These are phyloP conservation scores for Paramormyrops kingsleyae DNA, from an alignment of 2,113 vertebrate species.

Conservation along the genomic window DNA sequence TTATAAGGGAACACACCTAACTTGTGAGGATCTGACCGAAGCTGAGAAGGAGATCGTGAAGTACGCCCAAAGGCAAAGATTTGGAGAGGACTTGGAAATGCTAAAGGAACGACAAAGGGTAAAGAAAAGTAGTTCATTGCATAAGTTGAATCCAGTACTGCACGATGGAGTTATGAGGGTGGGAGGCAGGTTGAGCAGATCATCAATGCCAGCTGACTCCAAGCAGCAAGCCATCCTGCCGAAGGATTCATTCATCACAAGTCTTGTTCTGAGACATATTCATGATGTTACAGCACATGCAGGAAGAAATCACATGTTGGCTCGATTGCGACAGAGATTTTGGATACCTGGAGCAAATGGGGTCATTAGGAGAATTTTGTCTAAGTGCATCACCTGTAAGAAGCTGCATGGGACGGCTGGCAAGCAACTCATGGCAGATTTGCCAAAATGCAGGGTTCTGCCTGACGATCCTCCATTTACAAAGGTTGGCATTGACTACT, in stretches of 20 bases:
- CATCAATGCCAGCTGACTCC: conserved; percentile 20
- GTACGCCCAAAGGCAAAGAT: neutral
- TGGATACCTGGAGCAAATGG: conserved; percentile 23
- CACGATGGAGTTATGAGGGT: neutral
- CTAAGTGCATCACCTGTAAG: conserved; percentile 15
- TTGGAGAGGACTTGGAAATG: neutral
- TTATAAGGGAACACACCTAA: neutral
- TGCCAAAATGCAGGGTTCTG: neutral
- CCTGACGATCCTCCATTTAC: conserved; percentile 21
- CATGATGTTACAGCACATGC: conserved; percentile 11
- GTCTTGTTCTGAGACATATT: conserved; percentile 15
- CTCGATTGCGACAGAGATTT: conserved; percentile 9
- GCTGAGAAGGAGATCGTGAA: neutral
- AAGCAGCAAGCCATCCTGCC: conserved; percentile 25
- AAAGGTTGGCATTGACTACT: conserved; percentile 10
- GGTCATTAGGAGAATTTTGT: conserved; percentile 20
- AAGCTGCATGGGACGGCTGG: conserved; percentile 2
- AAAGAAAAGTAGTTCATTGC: neutral
- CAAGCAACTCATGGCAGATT: conserved; percentile 22
- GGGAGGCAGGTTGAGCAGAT: neutral
- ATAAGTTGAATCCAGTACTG: neutral
- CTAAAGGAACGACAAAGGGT: neutral
- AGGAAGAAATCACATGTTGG: conserved; percentile 21
- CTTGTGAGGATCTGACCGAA: neutral
- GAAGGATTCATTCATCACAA: conserved; percentile 17